Base-by-base conservation (phyloP, 2,888 invertebrate species). In the Xestobium rufovillosum region DNA sequence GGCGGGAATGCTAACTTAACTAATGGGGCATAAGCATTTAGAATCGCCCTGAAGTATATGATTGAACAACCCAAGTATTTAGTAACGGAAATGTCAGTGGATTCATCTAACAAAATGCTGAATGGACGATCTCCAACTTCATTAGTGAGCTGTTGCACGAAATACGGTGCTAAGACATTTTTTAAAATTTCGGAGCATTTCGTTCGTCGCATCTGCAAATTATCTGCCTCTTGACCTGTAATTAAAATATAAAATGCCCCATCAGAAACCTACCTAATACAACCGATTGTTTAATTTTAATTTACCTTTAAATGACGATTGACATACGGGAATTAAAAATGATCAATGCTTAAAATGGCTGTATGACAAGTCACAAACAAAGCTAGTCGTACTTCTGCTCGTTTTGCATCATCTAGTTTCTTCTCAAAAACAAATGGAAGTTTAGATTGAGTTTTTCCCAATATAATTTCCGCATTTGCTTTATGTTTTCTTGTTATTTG, bases 41-140 rank as follows among this genome's bases (percentile, higher is more conserved):
- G 23, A 19, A 8, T 19, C n/a, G 23, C n/a, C 6, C 23, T 19
- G n/a, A 19, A 42, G 31, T 38, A 47, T 26, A 45, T 36, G n/a
- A 53, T 48, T 12, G 41, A 40, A 10, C 43, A 41, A 4, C 46
- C 49, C 23, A 53, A 35, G 14, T 47, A 35, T 47, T 46, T 51
- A 3, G 38, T 27, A 13, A 37, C 34, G 1, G 45, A 39, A 9
- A 52, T 43, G 38, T 55, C 52, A 12, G 50, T 53, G 1, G 51
- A 52, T 30, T 55, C 52, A 29, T 53, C 52, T 10, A 52, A 31
- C 12, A 52, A 28, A 13, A 52, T 14, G 29, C 50, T 50, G 27
- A 32, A 54, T 10, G 44, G 45, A 8, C 35, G 13, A 32, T 49
- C 42, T n/a, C 44, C 44, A 23, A 53, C 44, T 30, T 53, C 50